Conservation (phyloP, 37 sponge, comb jelly and placozoan species). For the Cladorhizidae sp. region DNA sequence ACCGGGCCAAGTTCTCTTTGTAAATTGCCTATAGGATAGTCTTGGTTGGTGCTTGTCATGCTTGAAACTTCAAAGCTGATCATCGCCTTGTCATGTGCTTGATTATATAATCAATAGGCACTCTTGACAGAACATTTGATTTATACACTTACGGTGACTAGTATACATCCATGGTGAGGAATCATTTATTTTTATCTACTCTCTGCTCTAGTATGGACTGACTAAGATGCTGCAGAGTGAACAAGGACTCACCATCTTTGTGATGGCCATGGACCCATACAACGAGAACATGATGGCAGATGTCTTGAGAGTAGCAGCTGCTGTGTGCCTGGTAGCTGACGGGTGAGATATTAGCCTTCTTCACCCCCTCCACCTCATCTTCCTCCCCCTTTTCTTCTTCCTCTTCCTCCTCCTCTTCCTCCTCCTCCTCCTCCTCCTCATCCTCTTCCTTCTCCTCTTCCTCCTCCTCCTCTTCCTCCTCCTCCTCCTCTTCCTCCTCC, state of each 20-base stretch:
- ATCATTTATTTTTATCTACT: too few species aligned
- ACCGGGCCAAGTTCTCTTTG: too few species aligned
- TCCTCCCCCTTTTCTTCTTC: neutral
- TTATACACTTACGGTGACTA: too few species aligned
- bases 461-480: neutral
- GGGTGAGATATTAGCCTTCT: conserved; percentile 40
- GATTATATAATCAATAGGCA: too few species aligned
- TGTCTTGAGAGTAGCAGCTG: conserved; percentile 89
- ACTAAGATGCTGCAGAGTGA: conserved; percentile 88
- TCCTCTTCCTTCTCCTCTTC: neutral
- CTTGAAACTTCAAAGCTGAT: too few species aligned
- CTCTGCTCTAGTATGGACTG: conserved; percentile 85
- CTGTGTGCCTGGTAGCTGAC: conserved; percentile 92
- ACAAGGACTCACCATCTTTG: conserved; percentile 84
- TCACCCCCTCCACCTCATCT: neutral
- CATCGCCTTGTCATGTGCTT: too few species aligned
- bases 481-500: neutral
- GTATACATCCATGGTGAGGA: too few species aligned
- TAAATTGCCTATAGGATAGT: too few species aligned
- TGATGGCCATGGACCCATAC: conserved; percentile 87
- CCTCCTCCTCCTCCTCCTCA: neutral
- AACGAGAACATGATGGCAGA: conserved; percentile 92
- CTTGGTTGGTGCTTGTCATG: too few species aligned
- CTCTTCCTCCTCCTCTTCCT: neutral
- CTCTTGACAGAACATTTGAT: too few species aligned